A percentile compares a stretch with the other conserved stretches of the same genome.
Evolutionary conservation across 2,797 vertebrate species (phyloP).

Genomic region (Hylomyscus alleni): DNA sequence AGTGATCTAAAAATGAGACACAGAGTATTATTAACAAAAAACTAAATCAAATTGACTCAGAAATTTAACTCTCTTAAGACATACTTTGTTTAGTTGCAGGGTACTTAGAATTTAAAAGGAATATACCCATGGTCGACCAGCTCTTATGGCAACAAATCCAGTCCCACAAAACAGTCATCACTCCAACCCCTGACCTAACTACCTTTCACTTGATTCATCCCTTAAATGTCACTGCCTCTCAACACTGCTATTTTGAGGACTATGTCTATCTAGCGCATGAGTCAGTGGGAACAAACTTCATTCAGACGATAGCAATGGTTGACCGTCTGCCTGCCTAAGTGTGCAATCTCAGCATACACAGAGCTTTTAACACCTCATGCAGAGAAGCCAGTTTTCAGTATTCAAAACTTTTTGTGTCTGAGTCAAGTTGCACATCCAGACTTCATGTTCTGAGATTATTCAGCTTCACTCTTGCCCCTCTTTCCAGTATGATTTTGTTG

Average conservation of each 20-base stretch:
- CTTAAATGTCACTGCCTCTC: neutral
- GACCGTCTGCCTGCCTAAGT: accelerated
- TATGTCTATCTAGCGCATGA: too few relatives aligned
- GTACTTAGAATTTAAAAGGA: neutral
- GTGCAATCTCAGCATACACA: accelerated
- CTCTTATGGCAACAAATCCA: neutral
- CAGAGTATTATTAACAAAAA: neutral
- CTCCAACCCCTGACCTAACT: neutral
- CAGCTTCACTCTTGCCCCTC: neutral
- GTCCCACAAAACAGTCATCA: neutral
- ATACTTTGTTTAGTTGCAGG: neutral
- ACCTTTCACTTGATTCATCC: neutral
- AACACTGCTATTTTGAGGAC: neutral
- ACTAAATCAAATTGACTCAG: neutral
- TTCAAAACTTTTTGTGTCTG: neutral
- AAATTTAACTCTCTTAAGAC: neutral
- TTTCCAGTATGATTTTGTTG: neutral
- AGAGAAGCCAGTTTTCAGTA: neutral
- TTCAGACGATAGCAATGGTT: neutral
- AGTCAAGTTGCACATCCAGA: neutral
- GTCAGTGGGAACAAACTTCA: neutral
- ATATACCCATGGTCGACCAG: neutral
- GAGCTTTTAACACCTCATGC: neutral
- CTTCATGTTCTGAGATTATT: neutral
- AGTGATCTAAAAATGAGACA: neutral